Percentiles rank a stretch among this genome's conserved stretches.
Conservation (phyloP, 2,797 vertebrate species). For the Tapera naevia region DNA sequence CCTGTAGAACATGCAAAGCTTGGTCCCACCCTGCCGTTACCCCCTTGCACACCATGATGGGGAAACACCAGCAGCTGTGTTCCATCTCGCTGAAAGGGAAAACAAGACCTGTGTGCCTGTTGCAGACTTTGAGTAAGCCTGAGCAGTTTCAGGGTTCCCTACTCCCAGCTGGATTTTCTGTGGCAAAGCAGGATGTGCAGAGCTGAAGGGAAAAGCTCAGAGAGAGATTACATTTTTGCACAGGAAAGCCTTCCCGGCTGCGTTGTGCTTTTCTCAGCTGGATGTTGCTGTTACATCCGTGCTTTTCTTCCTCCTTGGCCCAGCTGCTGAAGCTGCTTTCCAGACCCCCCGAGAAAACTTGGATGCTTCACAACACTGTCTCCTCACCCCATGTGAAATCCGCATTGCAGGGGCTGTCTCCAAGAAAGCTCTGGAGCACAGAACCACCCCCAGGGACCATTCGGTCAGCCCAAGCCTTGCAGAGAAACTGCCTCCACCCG, state of each 20-base stretch:
- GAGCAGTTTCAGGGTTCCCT: background rate
- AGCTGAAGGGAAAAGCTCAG: background rate
- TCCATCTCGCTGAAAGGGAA: background rate
- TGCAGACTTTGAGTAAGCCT: background rate
- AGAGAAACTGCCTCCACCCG: background rate
- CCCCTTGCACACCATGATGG: background rate
- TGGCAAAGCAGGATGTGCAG: background rate
- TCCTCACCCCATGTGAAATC: background rate
- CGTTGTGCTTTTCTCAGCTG: background rate
- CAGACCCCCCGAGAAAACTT: background rate
- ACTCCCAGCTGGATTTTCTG: background rate
- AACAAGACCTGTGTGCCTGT: background rate
- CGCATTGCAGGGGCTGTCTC: background rate
- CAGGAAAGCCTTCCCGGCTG: background rate
- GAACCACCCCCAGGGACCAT: background rate
- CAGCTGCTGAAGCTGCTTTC: background rate
- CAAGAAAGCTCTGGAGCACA: background rate
- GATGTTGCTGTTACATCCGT: background rate
- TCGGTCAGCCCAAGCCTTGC: background rate
- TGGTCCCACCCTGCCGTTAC: background rate
- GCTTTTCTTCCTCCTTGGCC: constrained; percentile 10
- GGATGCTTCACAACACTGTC: background rate
- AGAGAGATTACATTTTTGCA: background rate
- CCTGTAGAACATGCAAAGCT: background rate
- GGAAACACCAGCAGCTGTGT: background rate